These are phyloP conservation scores for Caenorhabditis virilis DNA, from an alignment of 2,888 invertebrate genomes.

Conservation along the genomic window DNA sequence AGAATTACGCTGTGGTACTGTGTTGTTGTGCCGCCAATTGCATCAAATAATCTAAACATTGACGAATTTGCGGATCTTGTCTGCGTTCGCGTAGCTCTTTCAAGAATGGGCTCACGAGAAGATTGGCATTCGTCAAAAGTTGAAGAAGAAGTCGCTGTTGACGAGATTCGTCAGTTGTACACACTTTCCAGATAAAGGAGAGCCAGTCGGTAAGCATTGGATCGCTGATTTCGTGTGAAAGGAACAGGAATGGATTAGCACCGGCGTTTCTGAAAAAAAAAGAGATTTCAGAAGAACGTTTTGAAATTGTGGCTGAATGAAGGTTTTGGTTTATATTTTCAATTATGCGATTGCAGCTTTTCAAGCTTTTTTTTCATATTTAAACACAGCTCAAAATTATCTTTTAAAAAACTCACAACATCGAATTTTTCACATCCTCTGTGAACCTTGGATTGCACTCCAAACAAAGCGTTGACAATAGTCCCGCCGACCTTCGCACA, in stretches of 20 bases:
- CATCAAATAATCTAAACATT: not conserved
- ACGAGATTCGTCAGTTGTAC: conserved; percentile 4
- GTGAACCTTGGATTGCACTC: conserved; percentile 17
- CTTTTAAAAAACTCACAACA: conserved; percentile 8
- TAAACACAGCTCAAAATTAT: no score
- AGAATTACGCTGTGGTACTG: not conserved
- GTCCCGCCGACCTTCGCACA: conserved; percentile 13
- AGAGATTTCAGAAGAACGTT: not conserved
- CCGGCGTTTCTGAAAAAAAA: not conserved
- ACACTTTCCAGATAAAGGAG: conserved; percentile 11
- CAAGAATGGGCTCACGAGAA: conserved; percentile 2
- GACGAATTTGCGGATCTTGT: conserved; percentile 6
- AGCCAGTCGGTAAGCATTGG: conserved; percentile 23
- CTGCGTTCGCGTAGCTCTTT: conserved; percentile 1
- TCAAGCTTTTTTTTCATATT: no score
- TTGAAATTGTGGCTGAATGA: not conserved
- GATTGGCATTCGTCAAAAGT: conserved; percentile 2
- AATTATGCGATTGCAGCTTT: no score
- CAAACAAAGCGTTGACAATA: conserved; percentile 18
- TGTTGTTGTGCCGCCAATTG: conserved; percentile 3
- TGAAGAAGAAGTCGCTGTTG: not conserved
- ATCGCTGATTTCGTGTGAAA: conserved; percentile 17
- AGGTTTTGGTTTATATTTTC: no score
- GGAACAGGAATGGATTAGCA: conserved; percentile 11
- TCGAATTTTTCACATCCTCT: not conserved